phyloP scores from a whole-genome alignment of 2,113 vertebrate species.

The Triplophysa siluroides region DNA sequence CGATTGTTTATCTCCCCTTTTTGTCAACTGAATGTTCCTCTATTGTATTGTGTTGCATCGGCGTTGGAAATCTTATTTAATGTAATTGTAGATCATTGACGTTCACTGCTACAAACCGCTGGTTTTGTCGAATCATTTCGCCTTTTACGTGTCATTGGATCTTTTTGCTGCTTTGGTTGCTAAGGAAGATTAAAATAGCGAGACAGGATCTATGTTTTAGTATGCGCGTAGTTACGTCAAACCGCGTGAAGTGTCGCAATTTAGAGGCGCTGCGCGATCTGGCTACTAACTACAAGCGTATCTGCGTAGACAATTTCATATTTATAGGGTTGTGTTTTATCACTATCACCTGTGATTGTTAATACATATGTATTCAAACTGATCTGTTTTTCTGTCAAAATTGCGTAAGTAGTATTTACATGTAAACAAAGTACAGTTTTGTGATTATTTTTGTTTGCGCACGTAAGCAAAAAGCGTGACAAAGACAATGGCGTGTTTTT shows the following conservation, averaged over 20 bases:
- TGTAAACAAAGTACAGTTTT: too few relatives aligned
- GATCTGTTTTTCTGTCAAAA: background rate
- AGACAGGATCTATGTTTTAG: constrained; percentile 16
- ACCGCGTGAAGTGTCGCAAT: constrained; percentile 35
- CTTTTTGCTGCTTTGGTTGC: constrained; percentile 9
- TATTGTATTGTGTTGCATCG: constrained; percentile 43
- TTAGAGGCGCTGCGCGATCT: background rate
- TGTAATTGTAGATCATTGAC: constrained; percentile 12
- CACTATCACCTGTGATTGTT: too few relatives aligned
- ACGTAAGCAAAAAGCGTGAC: too few relatives aligned
- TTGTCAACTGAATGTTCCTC: constrained; percentile 16
- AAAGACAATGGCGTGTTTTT: too few relatives aligned
- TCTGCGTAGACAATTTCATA: background rate
- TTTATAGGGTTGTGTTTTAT: too few relatives aligned
- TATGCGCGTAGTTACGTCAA: constrained; percentile 19
- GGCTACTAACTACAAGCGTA: background rate
- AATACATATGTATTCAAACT: too few relatives aligned
- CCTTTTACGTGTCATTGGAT: background rate
- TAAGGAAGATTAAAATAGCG: constrained; percentile 14
- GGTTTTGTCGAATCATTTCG: background rate
- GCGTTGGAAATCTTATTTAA: constrained; percentile 11
- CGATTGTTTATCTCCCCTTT: constrained; percentile 9
- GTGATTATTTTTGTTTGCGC: too few relatives aligned
- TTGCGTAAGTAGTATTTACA: too few relatives aligned
- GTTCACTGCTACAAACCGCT: background rate